Evolutionary conservation across 2,797 vertebrate genomes (phyloP), one percentile per base, ranked within the genome.

Genomic region (Octomys mimax): DNA sequence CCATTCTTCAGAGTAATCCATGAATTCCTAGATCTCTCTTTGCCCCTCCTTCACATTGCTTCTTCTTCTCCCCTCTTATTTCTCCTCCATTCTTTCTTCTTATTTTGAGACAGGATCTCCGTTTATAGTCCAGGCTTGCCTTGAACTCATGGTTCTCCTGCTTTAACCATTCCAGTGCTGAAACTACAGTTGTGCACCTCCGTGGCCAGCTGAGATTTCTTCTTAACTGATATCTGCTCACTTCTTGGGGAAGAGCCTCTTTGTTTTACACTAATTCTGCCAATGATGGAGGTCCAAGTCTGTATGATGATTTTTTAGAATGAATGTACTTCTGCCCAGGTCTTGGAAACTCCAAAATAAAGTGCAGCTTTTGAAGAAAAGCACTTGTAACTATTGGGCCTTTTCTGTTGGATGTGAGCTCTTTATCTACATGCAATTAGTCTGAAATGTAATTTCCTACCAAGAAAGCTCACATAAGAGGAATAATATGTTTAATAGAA

Each of bases 231-330:
- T 71, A 2, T n/a, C 33, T 33, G 59, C 33, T 86, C 33, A 59
- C 28, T 86, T 88, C 66, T 89, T 71, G n/a, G 57, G 22, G 26
- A 57, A 89, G 18, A 75, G 8, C 3, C 22, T 87, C 71, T 78
- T 68, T 68, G 26, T 87, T 87, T 79, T 39, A 28, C 7, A 62
- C 9, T 54, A 86, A 11, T 36, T 21, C 3, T 66, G 39, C 11
- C 21, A 26, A 22, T 31, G 42, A 82, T 54, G 42, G n/a, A 92
- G 5, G 9, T 84, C 91, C 73, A 68, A 87, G 64, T n/a, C 2
- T 89, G 2, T 42, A 46, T 75, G 94, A 86, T 80, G 36, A 88
- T 61, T 94, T 89, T 96, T 83, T 49, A 87, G n/a, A 91, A 95
- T 91, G n/a, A 79, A 62, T 36, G 1, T 62, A 92, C 94, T 92